Evolutionary conservation across 2,797 vertebrate species (phyloP), one percentile per base, ranked within the genome.

Genomic region (Gambusia yucatana): DNA sequence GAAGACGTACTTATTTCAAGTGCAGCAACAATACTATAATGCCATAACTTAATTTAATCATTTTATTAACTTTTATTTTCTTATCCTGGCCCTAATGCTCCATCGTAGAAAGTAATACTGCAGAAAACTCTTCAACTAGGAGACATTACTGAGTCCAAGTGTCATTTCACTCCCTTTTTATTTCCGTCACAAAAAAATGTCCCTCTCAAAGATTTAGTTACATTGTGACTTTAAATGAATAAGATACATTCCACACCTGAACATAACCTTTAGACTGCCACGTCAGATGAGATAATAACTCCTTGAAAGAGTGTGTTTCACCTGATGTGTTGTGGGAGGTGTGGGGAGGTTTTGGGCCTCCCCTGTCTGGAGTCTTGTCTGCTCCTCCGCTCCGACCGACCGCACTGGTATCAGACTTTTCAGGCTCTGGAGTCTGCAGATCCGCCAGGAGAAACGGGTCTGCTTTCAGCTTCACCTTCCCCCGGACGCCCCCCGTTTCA

Each of bases 361-460:
- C 75, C 81, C 70, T 83, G 2, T 93, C 90, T 39, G 83, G 82
- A 72, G 81, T 86, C 41, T 43, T 86, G 55, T 71, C 55, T 71
- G 71, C 36, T 44, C 77, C 44, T 67, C 77, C 77, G 0, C 25
- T n/a, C 41, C 9, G 71, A 67, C 43, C 5, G 13, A 33, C 33
- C 0, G 69, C 63, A 57, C 70, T 82, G 0, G 41, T 50, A 10
- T 76, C 16, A 3, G 83, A 13, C 17, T 5, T 82, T 0, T 30
- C 9, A 61, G 77, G 5, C 48, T 84, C 82, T 0, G 14, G 39
- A 25, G 17, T 16, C 47, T 77, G 17, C 72, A 93, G 46, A 77
- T 94, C 93, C 6, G 69, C 76, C 0, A 95, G 89, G 48, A 95
- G 28, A 0, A 89, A 82, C 0, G 67, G 84, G 77, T 94, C 63